These are phyloP conservation scores for Chaenodraco wilsoni DNA, from an alignment of 2,797 vertebrate species.

Conservation along the genomic window DNA sequence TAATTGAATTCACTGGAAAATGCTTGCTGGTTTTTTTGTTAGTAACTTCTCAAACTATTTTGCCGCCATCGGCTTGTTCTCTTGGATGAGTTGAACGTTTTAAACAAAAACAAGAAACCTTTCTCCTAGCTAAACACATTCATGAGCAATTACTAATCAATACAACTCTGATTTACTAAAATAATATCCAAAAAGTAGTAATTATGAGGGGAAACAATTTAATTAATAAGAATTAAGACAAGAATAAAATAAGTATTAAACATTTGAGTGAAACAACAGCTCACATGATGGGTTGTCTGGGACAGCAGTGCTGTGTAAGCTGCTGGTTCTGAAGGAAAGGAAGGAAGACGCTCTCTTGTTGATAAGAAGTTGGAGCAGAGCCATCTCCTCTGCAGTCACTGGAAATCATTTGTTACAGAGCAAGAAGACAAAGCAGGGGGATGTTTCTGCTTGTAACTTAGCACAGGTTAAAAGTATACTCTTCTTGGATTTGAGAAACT, in stretches of 20 bases:
- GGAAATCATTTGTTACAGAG: constrained; percentile 16
- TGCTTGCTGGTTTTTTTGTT: neutral
- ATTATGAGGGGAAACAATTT: neutral
- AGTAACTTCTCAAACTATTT: neutral
- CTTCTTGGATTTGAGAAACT: neutral
- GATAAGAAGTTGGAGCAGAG: constrained; percentile 54
- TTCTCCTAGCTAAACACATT: neutral
- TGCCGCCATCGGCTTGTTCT: neutral
- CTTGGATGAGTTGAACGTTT: neutral
- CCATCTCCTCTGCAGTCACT: constrained; percentile 19
- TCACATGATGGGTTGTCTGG: neutral
- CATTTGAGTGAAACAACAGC: neutral
- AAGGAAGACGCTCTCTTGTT: constrained; percentile 60
- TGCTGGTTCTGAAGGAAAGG: constrained; percentile 44
- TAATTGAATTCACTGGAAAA: neutral
- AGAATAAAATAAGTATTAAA: neutral
- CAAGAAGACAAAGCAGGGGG: constrained; percentile 16
- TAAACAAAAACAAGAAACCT: neutral
- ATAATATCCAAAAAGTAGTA: neutral
- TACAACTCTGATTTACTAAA: neutral
- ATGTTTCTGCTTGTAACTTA: constrained; percentile 4
- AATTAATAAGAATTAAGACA: neutral
- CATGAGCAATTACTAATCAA: neutral
- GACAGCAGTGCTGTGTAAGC: constrained; percentile 1
- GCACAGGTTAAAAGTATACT: neutral